phyloP scores from a whole-genome alignment of 2,797 vertebrate species.

The Chelonia mydas region DNA sequence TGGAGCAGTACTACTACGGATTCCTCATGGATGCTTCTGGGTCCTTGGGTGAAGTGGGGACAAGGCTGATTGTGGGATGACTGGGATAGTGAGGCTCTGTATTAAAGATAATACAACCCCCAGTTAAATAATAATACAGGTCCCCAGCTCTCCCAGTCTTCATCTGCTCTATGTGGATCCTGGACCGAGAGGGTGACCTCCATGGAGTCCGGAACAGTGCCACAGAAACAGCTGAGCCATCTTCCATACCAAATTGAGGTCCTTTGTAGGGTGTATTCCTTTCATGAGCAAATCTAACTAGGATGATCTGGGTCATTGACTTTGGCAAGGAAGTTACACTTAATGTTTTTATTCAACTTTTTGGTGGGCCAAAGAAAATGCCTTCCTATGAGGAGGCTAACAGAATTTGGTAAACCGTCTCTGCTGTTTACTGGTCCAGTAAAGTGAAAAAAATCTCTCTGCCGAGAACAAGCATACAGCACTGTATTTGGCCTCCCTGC shows the following conservation, averaged over 20 bases:
- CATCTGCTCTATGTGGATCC: not conserved
- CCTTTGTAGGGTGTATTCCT: not conserved
- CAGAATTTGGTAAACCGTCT: not conserved
- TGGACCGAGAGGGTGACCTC: not conserved
- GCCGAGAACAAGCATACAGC: not conserved
- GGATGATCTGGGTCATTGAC: not conserved
- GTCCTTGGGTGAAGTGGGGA: not conserved
- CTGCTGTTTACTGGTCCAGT: not conserved
- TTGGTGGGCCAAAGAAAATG: conserved; percentile 8
- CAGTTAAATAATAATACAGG: not conserved
- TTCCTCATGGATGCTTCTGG: not conserved
- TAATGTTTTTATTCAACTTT: not conserved
- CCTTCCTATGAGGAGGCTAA: conserved; percentile 5
- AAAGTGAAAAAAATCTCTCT: conserved; percentile 12
- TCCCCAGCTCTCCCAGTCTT: not conserved
- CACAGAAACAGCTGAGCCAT: not conserved
- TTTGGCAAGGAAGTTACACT: not conserved
- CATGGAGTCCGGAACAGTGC: not conserved
- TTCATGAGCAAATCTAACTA: not conserved
- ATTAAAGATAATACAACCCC: not conserved
- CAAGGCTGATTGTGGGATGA: not conserved
- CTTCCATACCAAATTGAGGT: not conserved
- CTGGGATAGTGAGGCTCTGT: not conserved
- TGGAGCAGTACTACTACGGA: not conserved
- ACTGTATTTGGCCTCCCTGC: fast-evolving